These are phyloP conservation scores for Mustela lutreola DNA, from an alignment of 2,113 vertebrate species.

Conservation along the genomic window DNA sequence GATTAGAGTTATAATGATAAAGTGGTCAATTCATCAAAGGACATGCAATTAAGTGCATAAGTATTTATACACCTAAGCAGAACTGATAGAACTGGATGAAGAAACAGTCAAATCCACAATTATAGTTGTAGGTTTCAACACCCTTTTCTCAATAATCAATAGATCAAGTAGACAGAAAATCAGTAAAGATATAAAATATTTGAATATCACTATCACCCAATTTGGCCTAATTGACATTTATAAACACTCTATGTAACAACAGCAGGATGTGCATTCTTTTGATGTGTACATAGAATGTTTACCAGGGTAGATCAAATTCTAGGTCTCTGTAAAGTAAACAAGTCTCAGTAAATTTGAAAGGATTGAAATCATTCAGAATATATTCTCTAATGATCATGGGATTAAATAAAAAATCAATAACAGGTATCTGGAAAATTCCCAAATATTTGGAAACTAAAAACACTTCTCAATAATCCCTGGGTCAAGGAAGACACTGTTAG, in stretches of 20 bases:
- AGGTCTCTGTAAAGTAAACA: not conserved
- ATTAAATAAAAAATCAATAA: not conserved
- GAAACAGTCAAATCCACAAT: slow-evolving; percentile 36
- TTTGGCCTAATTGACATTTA: not conserved
- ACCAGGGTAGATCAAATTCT: not conserved
- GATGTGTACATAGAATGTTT: not conserved
- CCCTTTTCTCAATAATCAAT: not conserved
- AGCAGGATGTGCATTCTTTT: not conserved
- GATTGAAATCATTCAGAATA: not conserved
- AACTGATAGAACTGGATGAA: not conserved
- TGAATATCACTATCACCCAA: not conserved
- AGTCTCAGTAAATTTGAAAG: not conserved
- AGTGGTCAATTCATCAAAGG: not conserved
- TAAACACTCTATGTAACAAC: too few relatives aligned
- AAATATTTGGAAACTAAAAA: slow-evolving; percentile 24
- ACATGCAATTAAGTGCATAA: not conserved
- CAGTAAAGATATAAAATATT: not conserved
- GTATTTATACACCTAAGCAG: not conserved
- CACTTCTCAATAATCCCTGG: not conserved
- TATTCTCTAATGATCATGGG: not conserved
- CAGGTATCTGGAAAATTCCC: not conserved
- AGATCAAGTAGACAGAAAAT: slow-evolving; percentile 42
- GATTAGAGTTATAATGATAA: slow-evolving; percentile 3
- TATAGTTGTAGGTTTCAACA: not conserved
- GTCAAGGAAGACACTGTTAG: not conserved